Evolutionary conservation across 2,113 vertebrate species (phyloP), one percentile per base, ranked within the genome.

Genomic region (Phoxinus phoxinus): DNA sequence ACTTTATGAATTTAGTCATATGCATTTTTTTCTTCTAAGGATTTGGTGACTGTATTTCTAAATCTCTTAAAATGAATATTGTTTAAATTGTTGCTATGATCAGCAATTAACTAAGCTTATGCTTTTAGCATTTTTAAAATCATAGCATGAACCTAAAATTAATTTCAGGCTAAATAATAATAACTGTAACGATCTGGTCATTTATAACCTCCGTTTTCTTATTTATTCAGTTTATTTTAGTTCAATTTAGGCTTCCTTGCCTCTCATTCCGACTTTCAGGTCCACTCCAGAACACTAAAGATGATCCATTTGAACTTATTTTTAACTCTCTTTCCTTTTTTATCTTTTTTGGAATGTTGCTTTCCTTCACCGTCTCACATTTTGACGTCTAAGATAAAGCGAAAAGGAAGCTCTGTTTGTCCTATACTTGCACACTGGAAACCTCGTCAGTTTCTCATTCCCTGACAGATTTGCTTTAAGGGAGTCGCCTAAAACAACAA

Each of bases 401-500:
- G 72, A 77, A 7, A 53, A 56, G 48, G 75, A 77, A 77, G 75
- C 48, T 19, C 9, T 21, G 48, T 77, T 77, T 56, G 74, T 77
- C 74, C 51, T 27, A n/a, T n/a, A 8, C 25, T 35, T 58, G 27
- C 51, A 35, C 51, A 27, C 35, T 61, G 35, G 23, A 76, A 76
- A 53, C 74, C 48, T 76, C 48, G 17, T 53, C 74, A 32, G 73
- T 41, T 41, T 35, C 12, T 79, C 53, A 17, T 41, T 79, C 56
- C 19, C 56, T 79, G 53, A 79, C 77, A 79, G 35, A 25, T 80
- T 80, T 61, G 56, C 56, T 76, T 76, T 51, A 76, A 35, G 51
- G 53, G 76, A 61, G 76, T 79, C 53, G 32, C 19, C 30, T 80
- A 41, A 80, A 80, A 80, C 56, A 80, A 80, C n/a, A 59, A 78